Conservation (phyloP, 2,888 invertebrate species). For the Polydrusus pterygomalis region DNA sequence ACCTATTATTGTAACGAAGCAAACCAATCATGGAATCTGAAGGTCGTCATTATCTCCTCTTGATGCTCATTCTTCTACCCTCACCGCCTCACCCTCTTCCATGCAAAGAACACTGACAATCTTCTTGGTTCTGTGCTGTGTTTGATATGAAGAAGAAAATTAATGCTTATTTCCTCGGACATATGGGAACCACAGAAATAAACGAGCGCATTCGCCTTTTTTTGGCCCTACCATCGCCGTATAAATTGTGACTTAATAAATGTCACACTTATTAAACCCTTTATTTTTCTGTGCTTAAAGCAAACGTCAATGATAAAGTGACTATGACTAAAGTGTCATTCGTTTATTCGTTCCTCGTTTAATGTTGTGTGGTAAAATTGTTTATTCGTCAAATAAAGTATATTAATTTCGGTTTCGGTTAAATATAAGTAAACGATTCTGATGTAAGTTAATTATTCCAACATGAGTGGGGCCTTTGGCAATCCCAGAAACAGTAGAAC, state of each 20-base stretch:
- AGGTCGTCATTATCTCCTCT: no score
- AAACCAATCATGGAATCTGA: no score
- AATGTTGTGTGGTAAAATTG: neutral
- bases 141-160: no score
- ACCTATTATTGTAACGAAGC: no score
- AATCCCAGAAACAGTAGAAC: neutral
- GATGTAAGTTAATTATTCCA: neutral
- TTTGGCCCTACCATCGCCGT: neutral
- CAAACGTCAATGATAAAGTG: neutral
- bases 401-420: neutral
- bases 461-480: neutral
- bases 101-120: no score
- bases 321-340: no score
- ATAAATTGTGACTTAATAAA: neutral
- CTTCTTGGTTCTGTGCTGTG: no score
- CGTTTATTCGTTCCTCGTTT: no score
- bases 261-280: no score
- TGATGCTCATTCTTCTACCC: no score
- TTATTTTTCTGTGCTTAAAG: neutral
- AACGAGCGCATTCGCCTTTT: neutral
- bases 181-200: neutral
- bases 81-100: no score
- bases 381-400: neutral
- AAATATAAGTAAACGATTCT: neutral
- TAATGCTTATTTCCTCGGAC: no score